Conservation (phyloP, 2,888 invertebrate genomes). For the Siphonodentalium dalli region DNA sequence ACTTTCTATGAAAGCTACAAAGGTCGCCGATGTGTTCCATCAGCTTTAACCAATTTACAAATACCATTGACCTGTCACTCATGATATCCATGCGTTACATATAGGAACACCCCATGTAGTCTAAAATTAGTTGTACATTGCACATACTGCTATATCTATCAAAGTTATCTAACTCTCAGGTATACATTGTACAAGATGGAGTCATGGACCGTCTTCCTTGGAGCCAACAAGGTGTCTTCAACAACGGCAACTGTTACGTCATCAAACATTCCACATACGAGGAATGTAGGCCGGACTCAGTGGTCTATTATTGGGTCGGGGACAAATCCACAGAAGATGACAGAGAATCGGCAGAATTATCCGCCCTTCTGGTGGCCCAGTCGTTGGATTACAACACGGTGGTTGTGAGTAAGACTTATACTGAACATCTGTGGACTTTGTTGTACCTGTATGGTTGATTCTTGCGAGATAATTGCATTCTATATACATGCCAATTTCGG, state of each 20-base stretch:
- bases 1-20: no score
- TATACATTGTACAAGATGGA: constrained; percentile 37
- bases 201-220: constrained; percentile 25
- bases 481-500: no score
- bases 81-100: no score
- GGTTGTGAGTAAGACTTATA: constrained; percentile 26
- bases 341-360: constrained; percentile 23
- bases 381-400: constrained; percentile 31
- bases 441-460: no score
- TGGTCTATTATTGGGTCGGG: constrained; percentile 46
- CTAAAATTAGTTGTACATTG: no score
- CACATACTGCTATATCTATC: no score
- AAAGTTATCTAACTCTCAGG: no score
- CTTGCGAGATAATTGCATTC: no score
- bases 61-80: no score
- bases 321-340: constrained; percentile 22
- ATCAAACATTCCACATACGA: constrained; percentile 29
- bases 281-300: constrained; percentile 15
- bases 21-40: no score
- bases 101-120: no score
- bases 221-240: constrained; percentile 42
- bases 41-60: no score
- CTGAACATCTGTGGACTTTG: background rate
- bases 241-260: constrained; percentile 43
- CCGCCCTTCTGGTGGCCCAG: constrained; percentile 34